Evolutionary conservation across 2,888 invertebrate genomes (phyloP), one percentile per base, ranked within the genome.

Genomic region (Syrphus vitripennis): DNA sequence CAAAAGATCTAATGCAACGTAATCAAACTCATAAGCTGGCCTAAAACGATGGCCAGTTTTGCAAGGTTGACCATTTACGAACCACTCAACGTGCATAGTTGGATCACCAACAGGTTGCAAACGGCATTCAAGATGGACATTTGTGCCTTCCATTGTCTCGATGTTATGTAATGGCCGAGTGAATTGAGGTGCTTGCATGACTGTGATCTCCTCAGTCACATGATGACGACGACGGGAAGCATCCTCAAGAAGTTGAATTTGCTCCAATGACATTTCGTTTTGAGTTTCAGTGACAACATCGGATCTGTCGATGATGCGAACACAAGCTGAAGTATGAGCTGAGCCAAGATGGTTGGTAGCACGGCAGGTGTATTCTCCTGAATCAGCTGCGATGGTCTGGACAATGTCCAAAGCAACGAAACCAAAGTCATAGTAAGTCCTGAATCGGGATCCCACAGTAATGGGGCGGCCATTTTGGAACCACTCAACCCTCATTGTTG

Each of bases 11-110:
- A 99, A 94, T 9, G 99, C 98, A 19, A 99, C 98, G 91, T 98
- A 99, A 90, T 98, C 98, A 91, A 99, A 98, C 92, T 99, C 99
- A 90, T 98, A 97, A 3, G 98, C 97, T 50, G 98, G 98, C 90
- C 98, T 95, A 93, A 99, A 99, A 88, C 99, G 95, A 90, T 98
- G 96, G 88, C 98, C 98, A 53, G 97, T 97, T 91, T 97, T 97
- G 1, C 99, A 95, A 0, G 98, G 97, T 88, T 95, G 94, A 21
- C 98, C 99, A 91, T 99, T 98, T 80, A 97, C 97, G 91, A 97
- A 97, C 99, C 99, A 99, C 88, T 98, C 98, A 71, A 98, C 96
- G 91, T 95, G 95, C 97, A 98, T 97, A 6, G 96, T 95, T n/a
- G 96, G 95, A 92, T 98, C 98, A 24, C 97, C 97, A 59, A 98